Conservation (phyloP, 2,797 vertebrate species). For the Phalloptychus januarius region DNA sequence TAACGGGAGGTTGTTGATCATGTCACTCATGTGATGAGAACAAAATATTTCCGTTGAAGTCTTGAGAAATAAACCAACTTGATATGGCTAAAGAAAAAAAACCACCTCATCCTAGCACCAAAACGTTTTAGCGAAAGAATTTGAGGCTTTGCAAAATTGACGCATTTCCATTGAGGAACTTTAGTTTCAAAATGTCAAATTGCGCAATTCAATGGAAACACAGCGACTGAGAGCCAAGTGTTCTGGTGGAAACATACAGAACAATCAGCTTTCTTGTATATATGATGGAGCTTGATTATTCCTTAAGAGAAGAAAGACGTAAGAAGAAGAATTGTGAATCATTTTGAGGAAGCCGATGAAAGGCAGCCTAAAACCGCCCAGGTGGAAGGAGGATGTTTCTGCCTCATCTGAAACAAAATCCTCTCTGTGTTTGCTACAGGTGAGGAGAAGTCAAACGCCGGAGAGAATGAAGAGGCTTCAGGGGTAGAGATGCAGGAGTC, state of each 20-base stretch:
- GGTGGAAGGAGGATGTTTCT: neutral
- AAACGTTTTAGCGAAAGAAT: no score
- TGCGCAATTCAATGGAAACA: no score
- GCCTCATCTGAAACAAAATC: neutral
- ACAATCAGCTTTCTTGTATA: neutral
- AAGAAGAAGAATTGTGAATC: neutral
- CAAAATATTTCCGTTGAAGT: no score
- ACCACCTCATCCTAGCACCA: no score
- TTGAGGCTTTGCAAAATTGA: no score
- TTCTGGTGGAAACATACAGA: neutral
- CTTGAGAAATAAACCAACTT: no score
- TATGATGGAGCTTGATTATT: neutral
- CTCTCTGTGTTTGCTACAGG: constrained; percentile 41
- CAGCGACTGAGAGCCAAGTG: neutral
- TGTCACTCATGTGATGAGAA: no score
- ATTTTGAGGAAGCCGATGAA: neutral
- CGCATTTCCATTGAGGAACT: no score
- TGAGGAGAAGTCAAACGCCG: constrained; percentile 33
- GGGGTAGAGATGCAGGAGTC: constrained; percentile 62
- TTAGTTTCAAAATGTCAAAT: no score
- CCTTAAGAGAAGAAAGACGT: neutral
- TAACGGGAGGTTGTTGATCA: no score
- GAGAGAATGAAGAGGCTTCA: constrained; percentile 46
- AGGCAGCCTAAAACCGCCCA: neutral
- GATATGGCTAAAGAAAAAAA: no score